These are phyloP conservation scores for Centropus bengalensis DNA, from an alignment of 2,113 vertebrate species.

Conservation along the genomic window DNA sequence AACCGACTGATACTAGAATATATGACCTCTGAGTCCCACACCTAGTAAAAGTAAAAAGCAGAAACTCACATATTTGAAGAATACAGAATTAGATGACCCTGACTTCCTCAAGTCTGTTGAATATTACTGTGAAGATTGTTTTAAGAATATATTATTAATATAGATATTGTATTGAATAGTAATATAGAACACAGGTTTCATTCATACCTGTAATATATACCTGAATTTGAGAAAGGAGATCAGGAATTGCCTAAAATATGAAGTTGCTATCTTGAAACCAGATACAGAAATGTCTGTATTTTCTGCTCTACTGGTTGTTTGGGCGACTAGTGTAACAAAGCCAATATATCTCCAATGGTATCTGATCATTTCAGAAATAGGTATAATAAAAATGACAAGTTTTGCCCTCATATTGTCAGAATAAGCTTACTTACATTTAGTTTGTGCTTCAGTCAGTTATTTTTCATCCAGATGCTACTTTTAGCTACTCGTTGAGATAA, in stretches of 20 bases:
- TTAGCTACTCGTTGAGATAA: neutral
- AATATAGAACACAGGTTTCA: neutral
- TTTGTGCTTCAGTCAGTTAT: neutral
- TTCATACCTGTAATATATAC: neutral
- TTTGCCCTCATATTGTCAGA: neutral
- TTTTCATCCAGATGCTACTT: neutral
- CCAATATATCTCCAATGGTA: neutral
- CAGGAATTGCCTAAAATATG: neutral
- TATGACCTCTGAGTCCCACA: neutral
- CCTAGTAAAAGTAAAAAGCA: neutral
- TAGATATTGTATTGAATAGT: neutral
- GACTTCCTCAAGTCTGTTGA: neutral
- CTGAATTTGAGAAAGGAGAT: neutral
- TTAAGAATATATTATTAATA: neutral
- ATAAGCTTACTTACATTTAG: neutral
- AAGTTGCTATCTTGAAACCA: neutral
- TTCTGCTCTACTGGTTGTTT: neutral
- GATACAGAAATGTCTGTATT: neutral
- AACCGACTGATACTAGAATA: slow-evolving; percentile 50
- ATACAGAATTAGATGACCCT: slow-evolving; percentile 18
- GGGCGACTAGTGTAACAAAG: neutral
- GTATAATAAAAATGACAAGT: neutral
- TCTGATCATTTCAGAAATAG: neutral
- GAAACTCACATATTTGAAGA: neutral
- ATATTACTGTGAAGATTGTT: neutral